A percentile compares a stretch with the other conserved stretches of the same genome.
Conservation (phyloP, 2,113 vertebrate genomes). For the Paramormyrops kingsleyae region DNA sequence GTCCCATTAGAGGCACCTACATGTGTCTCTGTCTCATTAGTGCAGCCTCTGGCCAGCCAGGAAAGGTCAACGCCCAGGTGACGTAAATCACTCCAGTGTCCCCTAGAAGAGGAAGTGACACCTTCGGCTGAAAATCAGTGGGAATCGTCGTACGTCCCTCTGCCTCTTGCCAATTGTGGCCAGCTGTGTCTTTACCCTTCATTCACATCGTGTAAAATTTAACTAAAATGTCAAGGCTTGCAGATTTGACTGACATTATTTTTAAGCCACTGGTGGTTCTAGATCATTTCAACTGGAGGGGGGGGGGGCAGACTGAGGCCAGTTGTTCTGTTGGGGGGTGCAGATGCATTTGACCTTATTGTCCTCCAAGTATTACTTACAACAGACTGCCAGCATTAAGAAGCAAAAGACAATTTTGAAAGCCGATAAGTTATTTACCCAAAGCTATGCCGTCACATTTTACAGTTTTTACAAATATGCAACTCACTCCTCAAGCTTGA, state of each 20-base stretch:
- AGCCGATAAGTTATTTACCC: constrained; percentile 47
- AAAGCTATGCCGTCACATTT: background rate
- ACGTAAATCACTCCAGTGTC: constrained; percentile 57
- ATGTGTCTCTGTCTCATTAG: constrained; percentile 63
- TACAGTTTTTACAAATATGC: background rate
- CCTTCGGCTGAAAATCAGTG: background rate
- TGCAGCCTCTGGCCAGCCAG: constrained; percentile 44
- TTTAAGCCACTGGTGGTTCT: background rate
- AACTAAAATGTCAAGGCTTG: background rate
- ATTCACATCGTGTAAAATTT: background rate
- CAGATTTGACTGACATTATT: constrained; percentile 48
- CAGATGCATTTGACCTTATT: background rate
- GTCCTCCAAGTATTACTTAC: background rate
- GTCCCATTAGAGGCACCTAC: constrained; percentile 47
- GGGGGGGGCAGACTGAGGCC: background rate
- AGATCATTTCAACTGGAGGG: background rate
- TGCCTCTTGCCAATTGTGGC: background rate
- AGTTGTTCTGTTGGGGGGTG: background rate
- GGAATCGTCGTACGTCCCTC: background rate
- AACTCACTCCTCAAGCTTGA: too few relatives aligned
- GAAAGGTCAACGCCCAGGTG: constrained; percentile 52
- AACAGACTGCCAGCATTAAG: background rate
- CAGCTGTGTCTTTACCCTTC: background rate
- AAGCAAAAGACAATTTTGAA: background rate
- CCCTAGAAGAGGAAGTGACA: constrained; percentile 25